These are phyloP conservation scores for Clarias macrocephalus DNA, from an alignment of 2,113 vertebrate species.

Conservation along the genomic window DNA sequence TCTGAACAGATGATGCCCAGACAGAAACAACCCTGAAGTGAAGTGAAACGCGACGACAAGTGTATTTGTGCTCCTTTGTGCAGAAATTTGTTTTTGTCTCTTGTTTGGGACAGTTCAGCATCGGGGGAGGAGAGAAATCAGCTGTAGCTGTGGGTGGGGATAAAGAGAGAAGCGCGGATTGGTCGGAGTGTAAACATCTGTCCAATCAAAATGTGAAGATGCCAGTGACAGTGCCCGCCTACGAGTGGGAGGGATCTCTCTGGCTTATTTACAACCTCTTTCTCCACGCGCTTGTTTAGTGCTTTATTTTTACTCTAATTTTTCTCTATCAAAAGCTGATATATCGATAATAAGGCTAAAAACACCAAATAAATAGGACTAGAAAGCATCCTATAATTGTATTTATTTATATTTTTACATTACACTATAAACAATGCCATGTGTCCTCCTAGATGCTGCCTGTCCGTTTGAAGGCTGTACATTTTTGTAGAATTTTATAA, in stretches of 20 bases:
- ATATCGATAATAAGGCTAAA: too few relatives aligned
- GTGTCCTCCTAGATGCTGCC: conserved; percentile 46
- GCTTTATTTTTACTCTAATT: not conserved
- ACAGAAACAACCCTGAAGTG: not conserved
- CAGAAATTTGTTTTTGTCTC: conserved; percentile 74
- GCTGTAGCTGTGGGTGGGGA: conserved; percentile 39
- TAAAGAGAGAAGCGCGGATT: not conserved
- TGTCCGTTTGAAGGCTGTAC: not conserved
- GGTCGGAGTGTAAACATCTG: conserved; percentile 18
- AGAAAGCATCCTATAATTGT: not conserved
- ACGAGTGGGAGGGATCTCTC: conserved; percentile 52
- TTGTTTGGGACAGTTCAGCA: conserved; percentile 63
- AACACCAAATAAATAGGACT: not conserved
- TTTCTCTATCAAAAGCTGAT: not conserved
- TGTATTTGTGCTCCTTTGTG: conserved; percentile 53
- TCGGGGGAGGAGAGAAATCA: conserved; percentile 49
- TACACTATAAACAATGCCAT: conserved; percentile 45
- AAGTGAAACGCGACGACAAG: not conserved
- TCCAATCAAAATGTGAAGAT: conserved; percentile 59
- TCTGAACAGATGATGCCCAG: not conserved
- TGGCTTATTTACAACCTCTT: conserved; percentile 56
- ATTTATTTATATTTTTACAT: not conserved
- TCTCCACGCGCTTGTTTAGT: not conserved
- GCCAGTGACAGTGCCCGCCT: conserved; percentile 8
- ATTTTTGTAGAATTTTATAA: not conserved